Evolutionary conservation across 1,140 invertebrate genomes (phyloP).

Genomic region (Galleria mellonella): DNA sequence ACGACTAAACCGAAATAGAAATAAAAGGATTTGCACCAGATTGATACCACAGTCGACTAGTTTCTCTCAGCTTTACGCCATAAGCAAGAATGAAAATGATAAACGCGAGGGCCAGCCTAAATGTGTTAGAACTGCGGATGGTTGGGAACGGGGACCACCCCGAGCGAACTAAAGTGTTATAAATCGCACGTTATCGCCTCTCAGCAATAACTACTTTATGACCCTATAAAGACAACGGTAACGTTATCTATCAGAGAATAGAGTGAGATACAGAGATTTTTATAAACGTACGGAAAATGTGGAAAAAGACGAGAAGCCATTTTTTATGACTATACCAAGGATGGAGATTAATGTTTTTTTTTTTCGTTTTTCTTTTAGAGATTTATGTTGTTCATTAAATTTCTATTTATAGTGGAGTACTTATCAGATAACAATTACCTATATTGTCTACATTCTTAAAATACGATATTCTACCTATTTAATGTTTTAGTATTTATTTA

Average conservation of each 20-base stretch:
- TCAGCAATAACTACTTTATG: slow-evolving; percentile 38
- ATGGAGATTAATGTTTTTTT: too few relatives aligned
- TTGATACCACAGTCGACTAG: too few relatives aligned
- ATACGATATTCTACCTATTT: neutral
- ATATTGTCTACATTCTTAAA: neutral
- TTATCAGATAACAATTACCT: too few relatives aligned
- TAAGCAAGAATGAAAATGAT: slow-evolving; percentile 11
- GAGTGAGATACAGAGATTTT: slow-evolving; percentile 12
- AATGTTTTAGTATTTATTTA: too few relatives aligned
- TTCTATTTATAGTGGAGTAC: neutral
- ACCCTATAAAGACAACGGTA: slow-evolving; percentile 31
- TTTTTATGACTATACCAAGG: neutral
- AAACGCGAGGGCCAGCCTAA: too few relatives aligned
- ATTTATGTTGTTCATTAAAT: neutral
- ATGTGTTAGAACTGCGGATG: slow-evolving; percentile 5
- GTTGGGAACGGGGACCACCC: slow-evolving; percentile 8
- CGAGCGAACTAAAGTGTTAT: slow-evolving; percentile 31
- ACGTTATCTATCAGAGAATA: slow-evolving; percentile 21
- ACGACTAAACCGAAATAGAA: too few relatives aligned
- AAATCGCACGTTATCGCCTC: slow-evolving; percentile 33
- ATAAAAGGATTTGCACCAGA: too few relatives aligned
- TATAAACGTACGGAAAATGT: slow-evolving; percentile 2
- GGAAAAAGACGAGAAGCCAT: neutral
- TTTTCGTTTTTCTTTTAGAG: too few relatives aligned
- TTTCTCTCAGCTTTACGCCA: slow-evolving; percentile 2